phyloP scores from a whole-genome alignment of 2,888 invertebrate genomes.

The Eristalinus aeneus region DNA sequence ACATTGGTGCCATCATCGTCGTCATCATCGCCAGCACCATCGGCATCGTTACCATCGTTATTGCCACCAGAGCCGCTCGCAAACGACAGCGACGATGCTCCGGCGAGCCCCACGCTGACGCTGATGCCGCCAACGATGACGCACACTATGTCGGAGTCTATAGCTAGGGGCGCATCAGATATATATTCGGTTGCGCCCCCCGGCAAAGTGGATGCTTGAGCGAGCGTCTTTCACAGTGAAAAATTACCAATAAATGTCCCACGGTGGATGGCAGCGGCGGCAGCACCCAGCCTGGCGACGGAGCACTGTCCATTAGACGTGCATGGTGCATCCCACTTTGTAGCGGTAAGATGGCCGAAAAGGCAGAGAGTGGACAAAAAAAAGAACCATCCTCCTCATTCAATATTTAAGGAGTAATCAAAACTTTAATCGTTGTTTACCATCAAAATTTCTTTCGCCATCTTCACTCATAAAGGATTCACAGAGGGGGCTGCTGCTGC shows the following conservation, averaged over 20 bases:
- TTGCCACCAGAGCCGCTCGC: not conserved
- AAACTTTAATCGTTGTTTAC: conserved; percentile 80
- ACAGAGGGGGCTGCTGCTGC: conserved; percentile 14
- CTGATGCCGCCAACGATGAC: not conserved
- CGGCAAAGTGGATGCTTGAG: not conserved
- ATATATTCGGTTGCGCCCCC: conserved; percentile 42
- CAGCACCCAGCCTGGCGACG: conserved; percentile 1
- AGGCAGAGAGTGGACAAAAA: conserved; percentile 3
- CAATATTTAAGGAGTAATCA: conserved; percentile 80
- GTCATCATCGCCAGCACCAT: not conserved
- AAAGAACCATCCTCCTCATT: conserved; percentile 74
- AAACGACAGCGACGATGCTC: not conserved
- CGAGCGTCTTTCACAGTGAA: conserved; percentile 46
- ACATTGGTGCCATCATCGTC: conserved; percentile 1
- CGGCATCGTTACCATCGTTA: conserved; percentile 2
- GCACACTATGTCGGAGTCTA: conserved; percentile 9
- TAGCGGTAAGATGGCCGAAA: conserved; percentile 36
- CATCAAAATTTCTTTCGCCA: conserved; percentile 77
- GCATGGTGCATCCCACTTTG: conserved; percentile 23
- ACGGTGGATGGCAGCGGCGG: conserved; percentile 41
- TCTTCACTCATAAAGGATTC: conserved; percentile 67
- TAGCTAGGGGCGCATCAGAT: conserved; percentile 51
- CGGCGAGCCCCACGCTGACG: not conserved
- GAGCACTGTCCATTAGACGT: conserved; percentile 20
- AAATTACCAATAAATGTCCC: conserved; percentile 68